Evolutionary conservation across 2,888 invertebrate genomes (phyloP).

Genomic region (Lepidocyrtinus sp.): DNA sequence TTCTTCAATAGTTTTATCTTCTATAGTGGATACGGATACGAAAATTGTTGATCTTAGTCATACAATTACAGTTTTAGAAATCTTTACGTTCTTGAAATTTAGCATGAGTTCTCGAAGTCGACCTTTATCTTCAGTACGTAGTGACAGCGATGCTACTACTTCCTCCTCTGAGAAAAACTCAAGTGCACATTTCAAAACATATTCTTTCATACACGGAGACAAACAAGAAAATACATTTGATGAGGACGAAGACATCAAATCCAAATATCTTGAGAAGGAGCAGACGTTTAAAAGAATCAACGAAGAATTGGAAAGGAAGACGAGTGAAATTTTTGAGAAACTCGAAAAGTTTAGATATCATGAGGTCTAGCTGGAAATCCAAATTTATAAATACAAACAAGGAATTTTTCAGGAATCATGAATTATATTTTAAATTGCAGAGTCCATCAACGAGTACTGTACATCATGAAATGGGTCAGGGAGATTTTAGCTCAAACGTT

Average conservation of each 20-base stretch:
- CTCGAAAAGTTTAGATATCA: conserved; percentile 60
- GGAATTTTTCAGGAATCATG: background rate
- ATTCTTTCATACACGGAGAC: conserved; percentile 7
- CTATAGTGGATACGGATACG: no score
- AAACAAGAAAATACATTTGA: conserved; percentile 18
- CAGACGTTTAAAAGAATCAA: conserved; percentile 64
- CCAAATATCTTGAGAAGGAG: conserved; percentile 60
- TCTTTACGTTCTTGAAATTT: background rate
- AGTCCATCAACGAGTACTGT: background rate
- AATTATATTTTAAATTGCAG: background rate
- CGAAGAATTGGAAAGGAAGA: conserved; percentile 66
- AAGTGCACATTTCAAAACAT: conserved; percentile 7
- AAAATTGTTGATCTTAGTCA: background rate
- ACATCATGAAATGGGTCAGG: conserved; percentile 30
- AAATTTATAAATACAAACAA: no score
- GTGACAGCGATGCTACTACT: background rate
- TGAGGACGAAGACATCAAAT: conserved; percentile 47
- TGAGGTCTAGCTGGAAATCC: conserved; percentile 31
- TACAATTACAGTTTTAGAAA: no score
- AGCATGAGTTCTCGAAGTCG: conserved; percentile 21
- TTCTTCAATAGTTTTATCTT: no score
- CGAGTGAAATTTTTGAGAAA: conserved; percentile 66
- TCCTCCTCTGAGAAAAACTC: background rate
- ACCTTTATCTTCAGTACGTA: background rate
- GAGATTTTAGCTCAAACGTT: conserved; percentile 18